Evolutionary conservation across 2,797 vertebrate genomes (phyloP).

Genomic region (Labeo calbasu): DNA sequence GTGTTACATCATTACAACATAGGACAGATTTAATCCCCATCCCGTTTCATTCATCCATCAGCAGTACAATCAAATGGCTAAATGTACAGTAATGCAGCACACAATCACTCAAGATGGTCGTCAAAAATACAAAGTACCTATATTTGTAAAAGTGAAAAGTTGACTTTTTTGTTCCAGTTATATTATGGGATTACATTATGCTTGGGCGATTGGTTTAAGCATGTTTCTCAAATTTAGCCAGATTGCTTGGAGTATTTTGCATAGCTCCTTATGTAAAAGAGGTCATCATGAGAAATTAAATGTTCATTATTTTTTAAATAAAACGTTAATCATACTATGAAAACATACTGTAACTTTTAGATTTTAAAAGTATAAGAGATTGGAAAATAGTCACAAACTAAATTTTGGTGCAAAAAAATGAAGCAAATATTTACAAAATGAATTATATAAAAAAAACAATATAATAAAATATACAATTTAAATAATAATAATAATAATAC

Average conservation of each 20-base stretch:
- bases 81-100: not conserved
- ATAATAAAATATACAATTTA: not conserved
- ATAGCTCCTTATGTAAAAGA: slow-evolving; percentile 7
- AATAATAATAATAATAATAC: not conserved
- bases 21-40: too few species aligned
- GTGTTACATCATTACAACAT: not conserved
- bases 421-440: not conserved
- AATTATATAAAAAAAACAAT: not conserved
- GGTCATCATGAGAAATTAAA: not conserved
- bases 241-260: slow-evolving; percentile 15
- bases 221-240: not conserved
- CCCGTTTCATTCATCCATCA: slow-evolving; percentile 3
- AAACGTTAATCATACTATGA: not conserved
- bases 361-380: not conserved
- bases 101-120: slow-evolving; percentile 6
- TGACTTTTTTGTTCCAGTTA: not conserved
- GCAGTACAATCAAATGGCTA: not conserved
- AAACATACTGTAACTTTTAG: not conserved
- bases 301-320: not conserved
- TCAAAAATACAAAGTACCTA: slow-evolving; percentile 12
- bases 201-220: slow-evolving; percentile 2
- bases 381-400: not conserved
- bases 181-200: not conserved
- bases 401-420: not conserved
- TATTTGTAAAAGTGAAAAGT: slow-evolving; percentile 3